These are phyloP conservation scores for Conops quadrifasciatus DNA, from an alignment of 2,888 invertebrate species.

Conservation along the genomic window DNA sequence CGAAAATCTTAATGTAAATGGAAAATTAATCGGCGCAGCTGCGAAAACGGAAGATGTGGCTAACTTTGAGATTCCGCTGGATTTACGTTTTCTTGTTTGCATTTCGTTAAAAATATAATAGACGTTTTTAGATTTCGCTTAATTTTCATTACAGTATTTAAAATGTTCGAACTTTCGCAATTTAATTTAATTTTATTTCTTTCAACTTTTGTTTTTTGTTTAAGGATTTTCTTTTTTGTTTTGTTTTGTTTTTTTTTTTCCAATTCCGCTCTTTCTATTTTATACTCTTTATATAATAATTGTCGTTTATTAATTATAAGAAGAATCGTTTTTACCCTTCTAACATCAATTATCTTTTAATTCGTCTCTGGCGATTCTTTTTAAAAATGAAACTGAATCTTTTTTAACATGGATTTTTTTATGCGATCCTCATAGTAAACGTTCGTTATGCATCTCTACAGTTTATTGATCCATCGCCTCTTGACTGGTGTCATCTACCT, in stretches of 20 bases:
- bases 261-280: too few relatives aligned
- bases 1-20: neutral
- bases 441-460: neutral
- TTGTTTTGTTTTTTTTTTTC: neutral
- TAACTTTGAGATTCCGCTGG: neutral
- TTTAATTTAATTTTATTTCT: too few relatives aligned
- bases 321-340: too few relatives aligned
- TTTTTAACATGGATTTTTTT: constrained; percentile 6
- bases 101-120: neutral
- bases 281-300: constrained; percentile 5
- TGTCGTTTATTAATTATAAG: neutral
- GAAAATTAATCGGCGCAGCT: neutral
- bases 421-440: neutral
- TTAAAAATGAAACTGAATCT: constrained; percentile 14
- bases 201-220: too few relatives aligned
- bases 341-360: constrained; percentile 15
- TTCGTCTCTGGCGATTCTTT: constrained; percentile 8
- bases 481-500: constrained; percentile 64
- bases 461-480: constrained; percentile 65
- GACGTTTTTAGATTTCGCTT: neutral
- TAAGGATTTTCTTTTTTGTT: constrained; percentile 1
- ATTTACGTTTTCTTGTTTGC: too few relatives aligned
- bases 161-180: neutral
- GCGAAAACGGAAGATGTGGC: neutral
- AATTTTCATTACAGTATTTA: neutral